Evolutionary conservation across 2,888 invertebrate species (phyloP).

Genomic region (Cotesia congregata): DNA sequence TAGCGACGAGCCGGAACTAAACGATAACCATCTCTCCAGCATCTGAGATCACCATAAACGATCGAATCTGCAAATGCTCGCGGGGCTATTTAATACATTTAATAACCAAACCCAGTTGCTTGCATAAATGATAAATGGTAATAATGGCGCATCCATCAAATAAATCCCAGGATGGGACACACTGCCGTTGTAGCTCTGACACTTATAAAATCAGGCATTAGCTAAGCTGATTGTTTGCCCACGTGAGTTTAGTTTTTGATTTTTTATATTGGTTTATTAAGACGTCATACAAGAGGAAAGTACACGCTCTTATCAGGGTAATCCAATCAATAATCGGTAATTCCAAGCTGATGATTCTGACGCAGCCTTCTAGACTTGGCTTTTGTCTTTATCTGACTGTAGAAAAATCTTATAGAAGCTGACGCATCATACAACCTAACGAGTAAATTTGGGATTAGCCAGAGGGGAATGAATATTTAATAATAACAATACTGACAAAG

Average conservation of each 20-base stretch:
- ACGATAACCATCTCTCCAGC: not conserved
- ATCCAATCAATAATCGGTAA: not conserved
- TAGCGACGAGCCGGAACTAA: constrained; percentile 1
- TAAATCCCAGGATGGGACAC: constrained; percentile 52
- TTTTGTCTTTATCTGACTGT: not conserved
- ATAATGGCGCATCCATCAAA: constrained; percentile 58
- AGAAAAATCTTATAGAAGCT: not conserved
- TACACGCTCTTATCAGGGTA: not conserved
- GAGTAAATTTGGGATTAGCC: not conserved
- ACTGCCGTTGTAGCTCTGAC: constrained; percentile 20
- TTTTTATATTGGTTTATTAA: not conserved
- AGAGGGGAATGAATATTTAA: not conserved
- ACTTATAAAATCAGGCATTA: constrained; percentile 48
- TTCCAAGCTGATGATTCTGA: not conserved
- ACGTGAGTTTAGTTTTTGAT: constrained; percentile 47
- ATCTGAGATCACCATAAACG: constrained; percentile 6
- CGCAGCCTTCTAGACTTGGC: not conserved
- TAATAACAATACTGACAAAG: not conserved
- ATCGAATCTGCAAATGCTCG: constrained; percentile 18
- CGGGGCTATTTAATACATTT: not conserved
- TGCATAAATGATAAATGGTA: constrained; percentile 4
- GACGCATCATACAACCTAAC: not conserved
- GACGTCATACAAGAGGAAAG: not conserved
- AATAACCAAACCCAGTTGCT: not conserved
- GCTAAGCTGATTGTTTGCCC: constrained; percentile 57